These are phyloP conservation scores for Platyrinchus mystaceus DNA, from an alignment of 2,797 vertebrate genomes.

Conservation along the genomic window DNA sequence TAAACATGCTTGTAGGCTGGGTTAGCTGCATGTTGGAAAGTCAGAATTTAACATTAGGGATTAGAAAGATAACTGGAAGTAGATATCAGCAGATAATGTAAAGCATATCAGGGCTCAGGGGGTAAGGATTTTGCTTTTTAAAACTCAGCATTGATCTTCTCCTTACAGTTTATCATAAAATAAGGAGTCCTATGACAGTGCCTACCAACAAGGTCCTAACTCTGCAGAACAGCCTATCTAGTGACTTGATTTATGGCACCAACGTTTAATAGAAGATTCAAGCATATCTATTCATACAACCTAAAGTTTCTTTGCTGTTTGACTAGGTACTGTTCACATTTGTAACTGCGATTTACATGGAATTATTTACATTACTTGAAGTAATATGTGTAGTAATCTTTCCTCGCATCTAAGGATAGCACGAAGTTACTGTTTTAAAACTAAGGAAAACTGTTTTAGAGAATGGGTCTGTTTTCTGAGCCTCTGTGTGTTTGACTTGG, in stretches of 20 bases:
- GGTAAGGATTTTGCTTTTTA: not conserved
- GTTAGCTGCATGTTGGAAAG: not conserved
- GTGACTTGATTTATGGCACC: not conserved
- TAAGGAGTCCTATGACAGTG: not conserved
- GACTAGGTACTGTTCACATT: not conserved
- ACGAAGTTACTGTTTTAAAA: not conserved
- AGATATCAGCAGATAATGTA: not conserved
- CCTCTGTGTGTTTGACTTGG: not conserved
- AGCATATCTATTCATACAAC: not conserved
- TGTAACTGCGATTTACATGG: not conserved
- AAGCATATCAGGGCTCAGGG: not conserved
- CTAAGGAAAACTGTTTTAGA: not conserved
- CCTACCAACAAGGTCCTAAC: not conserved
- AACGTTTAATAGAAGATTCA: not conserved
- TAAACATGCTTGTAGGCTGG: not conserved
- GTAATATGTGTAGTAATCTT: not conserved
- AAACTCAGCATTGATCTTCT: not conserved
- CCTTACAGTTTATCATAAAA: not conserved
- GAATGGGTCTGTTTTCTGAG: not conserved
- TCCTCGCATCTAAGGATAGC: not conserved
- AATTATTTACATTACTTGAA: not conserved
- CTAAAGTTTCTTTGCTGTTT: not conserved
- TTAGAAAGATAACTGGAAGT: not conserved
- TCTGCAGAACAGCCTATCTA: not conserved
- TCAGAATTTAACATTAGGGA: not conserved